Evolutionary conservation across 92 coral and sea anemone genomes (phyloP), one percentile per base, ranked within the genome.

Genomic region (Actinernus sp.): DNA sequence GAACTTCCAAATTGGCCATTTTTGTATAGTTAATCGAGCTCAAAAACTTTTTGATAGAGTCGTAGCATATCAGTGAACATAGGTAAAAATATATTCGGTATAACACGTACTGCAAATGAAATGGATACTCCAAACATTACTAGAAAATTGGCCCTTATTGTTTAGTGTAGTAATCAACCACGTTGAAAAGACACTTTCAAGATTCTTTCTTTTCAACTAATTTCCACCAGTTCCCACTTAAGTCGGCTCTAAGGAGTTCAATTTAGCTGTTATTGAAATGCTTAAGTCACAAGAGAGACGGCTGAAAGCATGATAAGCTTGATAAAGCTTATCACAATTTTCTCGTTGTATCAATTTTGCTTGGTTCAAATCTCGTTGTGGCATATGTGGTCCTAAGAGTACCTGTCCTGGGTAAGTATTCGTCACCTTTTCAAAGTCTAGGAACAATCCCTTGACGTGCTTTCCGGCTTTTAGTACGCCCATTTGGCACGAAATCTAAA

Each of bases 381-480:
- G 8, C 52, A 17, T 45, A 23, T 45, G 52, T 18, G 52, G 21
- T 18, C 4, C 11, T 45, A 23, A 7, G 8, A 18, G 52, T n/a
- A n/a, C n/a, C n/a, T n/a, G n/a, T n/a, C n/a, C n/a, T n/a, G n/a
- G n/a, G n/a, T 12, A 4, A 9, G 41, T 36, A 36, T 36, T 36
- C 14, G 14, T 7, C 41, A 36, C 41, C 14, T 7, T 36, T 18
- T 45, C 18, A 45, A 9, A 12, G 52, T 18, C 52, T 8, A 45
- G 19, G 21, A 45, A 45, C 52, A 45, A 45, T 45, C 22, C 8
- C 5, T 45, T 45, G 52, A 45, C 58, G 68, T 69, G 40, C 61
- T 82, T 85, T 80, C 91, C 87, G 91, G 76, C 70, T 71, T 38
- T 41, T 68, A 83, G 64, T 68, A 65, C 66, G 63, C 54, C 60